Evolutionary conservation across 1,140 invertebrate genomes (phyloP).

Genomic region (Amphibalanus amphitrite): DNA sequence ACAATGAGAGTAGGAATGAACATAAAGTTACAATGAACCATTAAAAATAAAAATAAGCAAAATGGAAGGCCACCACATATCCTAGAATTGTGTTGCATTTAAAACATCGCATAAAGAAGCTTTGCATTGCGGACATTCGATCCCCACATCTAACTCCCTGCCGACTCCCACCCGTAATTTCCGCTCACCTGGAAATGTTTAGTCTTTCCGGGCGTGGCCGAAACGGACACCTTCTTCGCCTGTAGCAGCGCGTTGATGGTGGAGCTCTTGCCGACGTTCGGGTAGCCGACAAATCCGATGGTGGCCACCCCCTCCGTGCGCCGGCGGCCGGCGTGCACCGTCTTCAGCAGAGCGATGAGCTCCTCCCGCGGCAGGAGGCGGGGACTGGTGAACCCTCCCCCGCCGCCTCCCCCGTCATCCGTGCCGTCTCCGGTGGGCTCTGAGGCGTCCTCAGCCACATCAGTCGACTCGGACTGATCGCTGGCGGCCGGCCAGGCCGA

Average conservation of each 20-base stretch:
- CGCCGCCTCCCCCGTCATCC: neutral
- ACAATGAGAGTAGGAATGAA: too few relatives aligned
- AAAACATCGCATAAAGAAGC: constrained; percentile 6
- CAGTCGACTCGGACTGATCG: neutral
- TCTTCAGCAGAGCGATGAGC: constrained; percentile 43
- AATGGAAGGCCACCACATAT: too few relatives aligned
- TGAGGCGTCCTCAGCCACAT: constrained; percentile 2
- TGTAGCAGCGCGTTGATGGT: constrained; percentile 87
- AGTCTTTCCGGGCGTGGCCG: constrained; percentile 90
- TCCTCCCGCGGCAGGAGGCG: constrained; percentile 29
- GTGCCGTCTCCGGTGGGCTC: neutral
- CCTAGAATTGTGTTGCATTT: neutral
- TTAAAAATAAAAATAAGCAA: too few relatives aligned
- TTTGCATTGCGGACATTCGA: too few relatives aligned
- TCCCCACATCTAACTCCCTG: too few relatives aligned
- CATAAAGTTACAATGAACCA: too few relatives aligned
- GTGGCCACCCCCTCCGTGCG: constrained; percentile 43
- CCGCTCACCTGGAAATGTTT: constrained; percentile 58
- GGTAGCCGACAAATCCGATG: constrained; percentile 91
- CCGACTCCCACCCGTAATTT: too few relatives aligned
- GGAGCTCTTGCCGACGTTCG: constrained; percentile 98
- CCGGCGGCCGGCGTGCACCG: constrained; percentile 32
- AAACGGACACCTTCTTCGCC: constrained; percentile 85
- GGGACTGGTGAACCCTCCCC: constrained; percentile 11
- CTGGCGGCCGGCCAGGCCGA: constrained; percentile 30